Evolutionary conservation across 2,888 invertebrate species (phyloP).

Genomic region (Myathropa florea): DNA sequence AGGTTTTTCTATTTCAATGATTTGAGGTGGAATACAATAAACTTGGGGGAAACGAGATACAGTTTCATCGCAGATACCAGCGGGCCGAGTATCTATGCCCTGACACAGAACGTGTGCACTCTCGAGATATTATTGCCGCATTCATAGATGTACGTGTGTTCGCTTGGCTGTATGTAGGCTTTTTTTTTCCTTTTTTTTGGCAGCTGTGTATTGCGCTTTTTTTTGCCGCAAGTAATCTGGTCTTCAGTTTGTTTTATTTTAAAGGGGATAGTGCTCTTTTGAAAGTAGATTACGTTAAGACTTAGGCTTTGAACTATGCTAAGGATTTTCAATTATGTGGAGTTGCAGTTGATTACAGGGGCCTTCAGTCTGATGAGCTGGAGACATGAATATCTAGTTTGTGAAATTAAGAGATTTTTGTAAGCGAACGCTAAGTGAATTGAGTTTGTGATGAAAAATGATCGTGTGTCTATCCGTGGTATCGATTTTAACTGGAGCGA

Average conservation of each 20-base stretch:
- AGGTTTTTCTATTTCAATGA: background rate
- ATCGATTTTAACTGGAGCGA: too few species aligned
- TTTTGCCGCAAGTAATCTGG: slow-evolving; percentile 6
- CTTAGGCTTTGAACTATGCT: background rate
- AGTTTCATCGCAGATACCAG: background rate
- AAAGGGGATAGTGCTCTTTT: background rate
- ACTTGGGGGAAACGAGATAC: slow-evolving; percentile 13
- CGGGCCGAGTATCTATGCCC: background rate
- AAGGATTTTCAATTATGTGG: background rate
- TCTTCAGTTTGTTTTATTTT: background rate
- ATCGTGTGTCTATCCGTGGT: too few species aligned
- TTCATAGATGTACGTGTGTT: background rate
- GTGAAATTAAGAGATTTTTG: background rate
- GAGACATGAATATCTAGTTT: background rate
- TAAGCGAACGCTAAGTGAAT: background rate
- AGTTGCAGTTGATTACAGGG: background rate
- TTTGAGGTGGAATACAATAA: slow-evolving; percentile 12
- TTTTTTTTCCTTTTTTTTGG: background rate
- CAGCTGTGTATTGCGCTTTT: background rate
- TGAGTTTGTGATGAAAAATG: too few species aligned
- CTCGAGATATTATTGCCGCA: background rate
- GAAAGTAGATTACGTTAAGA: background rate
- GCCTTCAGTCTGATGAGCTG: background rate
- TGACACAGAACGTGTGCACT: background rate
- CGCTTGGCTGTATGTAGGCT: background rate